Conservation (phyloP, 2,888 invertebrate species). For the Leptinotarsa haldemani region DNA sequence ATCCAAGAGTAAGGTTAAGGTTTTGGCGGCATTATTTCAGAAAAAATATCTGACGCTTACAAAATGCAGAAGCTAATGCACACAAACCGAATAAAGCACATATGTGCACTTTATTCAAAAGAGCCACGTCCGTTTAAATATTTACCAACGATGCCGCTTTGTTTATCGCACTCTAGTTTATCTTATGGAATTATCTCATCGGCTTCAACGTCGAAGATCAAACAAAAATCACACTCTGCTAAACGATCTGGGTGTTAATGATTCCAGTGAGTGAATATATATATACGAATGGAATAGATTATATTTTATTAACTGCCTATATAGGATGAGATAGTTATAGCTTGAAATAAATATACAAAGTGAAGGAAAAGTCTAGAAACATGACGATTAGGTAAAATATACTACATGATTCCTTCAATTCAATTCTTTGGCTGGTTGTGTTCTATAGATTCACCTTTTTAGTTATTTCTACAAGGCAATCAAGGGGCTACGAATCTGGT, state of each 20-base stretch:
- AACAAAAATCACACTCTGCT: slow-evolving; percentile 20
- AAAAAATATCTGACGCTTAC: background rate
- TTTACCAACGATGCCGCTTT: slow-evolving; percentile 16
- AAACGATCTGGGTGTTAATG: slow-evolving; percentile 12
- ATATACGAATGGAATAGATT: background rate
- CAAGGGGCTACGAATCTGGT: no score
- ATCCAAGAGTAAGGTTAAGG: no score
- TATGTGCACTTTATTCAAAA: background rate
- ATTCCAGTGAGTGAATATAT: slow-evolving; percentile 13
- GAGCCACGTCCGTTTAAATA: slow-evolving; percentile 16
- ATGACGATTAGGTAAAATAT: no score
- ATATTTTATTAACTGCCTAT: background rate
- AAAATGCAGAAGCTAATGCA: background rate
- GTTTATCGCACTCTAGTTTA: slow-evolving; percentile 16
- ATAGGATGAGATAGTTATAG: background rate
- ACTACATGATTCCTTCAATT: no score
- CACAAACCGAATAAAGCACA: background rate
- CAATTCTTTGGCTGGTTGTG: no score
- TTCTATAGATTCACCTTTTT: no score
- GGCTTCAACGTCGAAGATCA: slow-evolving; percentile 20
- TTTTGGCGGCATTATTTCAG: background rate
- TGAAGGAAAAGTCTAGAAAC: no score
- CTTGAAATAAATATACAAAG: background rate
- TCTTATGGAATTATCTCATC: slow-evolving; percentile 15
- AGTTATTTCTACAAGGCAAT: no score